Evolutionary conservation across 2,888 invertebrate species (phyloP).

Genomic region (Micropterix aruncella): DNA sequence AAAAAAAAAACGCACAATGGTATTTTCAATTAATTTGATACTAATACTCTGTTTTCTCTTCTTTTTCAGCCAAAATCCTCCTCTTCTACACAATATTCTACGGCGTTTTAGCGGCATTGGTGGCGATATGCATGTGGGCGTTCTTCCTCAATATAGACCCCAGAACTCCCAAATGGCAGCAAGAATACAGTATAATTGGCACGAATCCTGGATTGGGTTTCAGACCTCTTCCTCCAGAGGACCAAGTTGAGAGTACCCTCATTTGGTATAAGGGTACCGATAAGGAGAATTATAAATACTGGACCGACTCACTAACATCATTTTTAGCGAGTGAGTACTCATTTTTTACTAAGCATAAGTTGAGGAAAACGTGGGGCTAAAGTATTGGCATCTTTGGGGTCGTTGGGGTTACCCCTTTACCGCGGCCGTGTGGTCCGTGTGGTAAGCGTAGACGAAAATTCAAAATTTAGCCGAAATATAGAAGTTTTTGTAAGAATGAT

Average conservation of each 20-base stretch:
- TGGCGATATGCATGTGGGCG: constrained; percentile 88
- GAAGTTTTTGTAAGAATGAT: too few relatives aligned
- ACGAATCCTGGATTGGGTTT: constrained; percentile 95
- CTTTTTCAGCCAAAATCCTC: constrained; percentile 77
- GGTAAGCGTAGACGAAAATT: too few relatives aligned
- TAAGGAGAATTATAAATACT: constrained; percentile 58
- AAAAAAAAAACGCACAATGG: too few relatives aligned
- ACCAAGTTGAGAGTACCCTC: constrained; percentile 84
- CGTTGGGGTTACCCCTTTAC: too few relatives aligned
- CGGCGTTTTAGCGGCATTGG: constrained; percentile 78
- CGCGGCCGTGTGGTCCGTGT: too few relatives aligned
- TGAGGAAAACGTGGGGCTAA: too few relatives aligned
- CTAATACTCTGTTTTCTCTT: too few relatives aligned
- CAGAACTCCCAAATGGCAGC: constrained; percentile 81
- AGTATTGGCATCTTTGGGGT: too few relatives aligned
- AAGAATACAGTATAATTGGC: constrained; percentile 78
- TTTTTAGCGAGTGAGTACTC: constrained; percentile 61
- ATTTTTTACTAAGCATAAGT: too few relatives aligned
- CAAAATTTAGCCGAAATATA: too few relatives aligned
- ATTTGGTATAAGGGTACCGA: constrained; percentile 88
- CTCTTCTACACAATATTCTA: constrained; percentile 95
- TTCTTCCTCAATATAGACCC: constrained; percentile 85
- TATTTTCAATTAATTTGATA: too few relatives aligned
- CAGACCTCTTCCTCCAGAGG: constrained; percentile 75
- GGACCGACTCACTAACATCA: constrained; percentile 59